Evolutionary conservation across 2,113 vertebrate genomes (phyloP).

Genomic region (Seriola rivoliana): DNA sequence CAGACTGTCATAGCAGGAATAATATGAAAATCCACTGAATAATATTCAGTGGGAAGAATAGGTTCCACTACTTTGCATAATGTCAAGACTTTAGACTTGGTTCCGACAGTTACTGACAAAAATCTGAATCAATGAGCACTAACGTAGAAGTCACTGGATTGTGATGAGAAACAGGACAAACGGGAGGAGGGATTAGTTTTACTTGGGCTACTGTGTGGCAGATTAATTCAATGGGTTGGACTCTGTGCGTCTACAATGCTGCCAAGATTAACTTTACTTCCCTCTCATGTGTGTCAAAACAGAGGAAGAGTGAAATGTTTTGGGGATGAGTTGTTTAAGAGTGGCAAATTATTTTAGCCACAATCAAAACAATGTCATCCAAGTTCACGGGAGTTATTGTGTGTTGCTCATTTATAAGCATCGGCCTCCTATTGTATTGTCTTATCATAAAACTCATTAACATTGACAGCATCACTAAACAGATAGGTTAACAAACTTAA

Average conservation of each 20-base stretch:
- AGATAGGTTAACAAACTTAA: too few relatives aligned
- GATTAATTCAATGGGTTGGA: slow-evolving; percentile 11
- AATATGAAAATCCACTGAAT: slow-evolving; percentile 13
- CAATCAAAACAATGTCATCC: neutral
- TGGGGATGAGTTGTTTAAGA: too few relatives aligned
- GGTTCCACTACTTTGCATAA: neutral
- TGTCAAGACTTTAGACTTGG: neutral
- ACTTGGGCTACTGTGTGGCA: neutral
- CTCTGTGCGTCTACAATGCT: neutral
- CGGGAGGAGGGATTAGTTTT: slow-evolving; percentile 3
- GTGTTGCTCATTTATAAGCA: neutral
- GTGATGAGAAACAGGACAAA: neutral
- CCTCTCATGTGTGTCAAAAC: neutral
- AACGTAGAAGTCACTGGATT: neutral
- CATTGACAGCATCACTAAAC: neutral
- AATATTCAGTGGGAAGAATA: neutral
- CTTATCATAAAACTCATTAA: neutral
- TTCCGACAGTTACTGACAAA: slow-evolving; percentile 1
- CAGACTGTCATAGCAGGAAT: neutral
- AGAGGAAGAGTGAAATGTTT: neutral
- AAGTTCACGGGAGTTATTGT: neutral
- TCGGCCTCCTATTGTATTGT: neutral
- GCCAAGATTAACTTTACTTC: slow-evolving; percentile 16
- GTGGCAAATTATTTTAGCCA: neutral
- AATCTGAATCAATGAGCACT: too few relatives aligned